Conservation (phyloP, 2,888 invertebrate species). For the Chirona hameri region DNA sequence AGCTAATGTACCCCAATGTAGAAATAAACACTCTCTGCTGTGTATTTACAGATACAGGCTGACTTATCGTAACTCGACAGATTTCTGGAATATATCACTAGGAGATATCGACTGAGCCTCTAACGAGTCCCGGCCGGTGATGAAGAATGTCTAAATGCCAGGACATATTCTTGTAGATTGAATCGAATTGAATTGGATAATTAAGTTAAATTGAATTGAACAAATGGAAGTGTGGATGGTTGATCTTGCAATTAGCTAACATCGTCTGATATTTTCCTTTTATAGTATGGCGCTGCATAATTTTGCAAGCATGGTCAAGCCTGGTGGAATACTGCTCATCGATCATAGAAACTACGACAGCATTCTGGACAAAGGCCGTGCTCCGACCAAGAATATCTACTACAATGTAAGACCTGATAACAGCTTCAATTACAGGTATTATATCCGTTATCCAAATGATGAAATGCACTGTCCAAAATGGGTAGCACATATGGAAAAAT, state of each 20-base stretch:
- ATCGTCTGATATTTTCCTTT: background rate
- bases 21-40: too few species aligned
- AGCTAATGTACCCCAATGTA: too few species aligned
- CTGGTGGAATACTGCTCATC: conserved; percentile 77
- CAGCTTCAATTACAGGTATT: too few species aligned
- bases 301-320: conserved; percentile 76
- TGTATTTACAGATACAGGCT: too few species aligned
- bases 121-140: background rate
- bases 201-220: background rate
- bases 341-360: conserved; percentile 87
- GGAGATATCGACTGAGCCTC: background rate
- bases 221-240: background rate
- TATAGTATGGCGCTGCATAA: conserved; percentile 61
- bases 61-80: too few species aligned
- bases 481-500: too few species aligned
- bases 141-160: too few species aligned
- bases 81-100: too few species aligned
- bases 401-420: conserved; percentile 88
- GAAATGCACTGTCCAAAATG: too few species aligned
- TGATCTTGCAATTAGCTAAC: background rate
- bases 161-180: too few species aligned
- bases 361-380: conserved; percentile 69
- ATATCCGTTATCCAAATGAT: too few species aligned
- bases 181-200: too few species aligned
- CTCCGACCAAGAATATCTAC: conserved; percentile 79